Base-by-base conservation (phyloP, 2,888 invertebrate species). In the Cephus runcator region DNA sequence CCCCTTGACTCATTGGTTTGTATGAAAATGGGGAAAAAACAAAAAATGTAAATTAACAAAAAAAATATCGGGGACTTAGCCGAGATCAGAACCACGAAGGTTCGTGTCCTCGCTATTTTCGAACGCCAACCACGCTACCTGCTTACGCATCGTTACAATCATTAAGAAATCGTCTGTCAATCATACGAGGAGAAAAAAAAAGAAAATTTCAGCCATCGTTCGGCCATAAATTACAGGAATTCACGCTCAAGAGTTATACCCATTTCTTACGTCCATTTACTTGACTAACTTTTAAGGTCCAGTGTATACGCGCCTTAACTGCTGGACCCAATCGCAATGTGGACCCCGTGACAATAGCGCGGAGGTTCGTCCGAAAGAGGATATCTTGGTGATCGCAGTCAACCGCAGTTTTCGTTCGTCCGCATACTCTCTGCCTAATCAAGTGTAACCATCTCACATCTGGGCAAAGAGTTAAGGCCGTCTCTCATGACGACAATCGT, bases 401-500 rank as follows among this genome's bases (percentile, higher is more conserved):
- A 34, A 71, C 71, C 33, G 71, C 71, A 33, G 71, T 31, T 71
- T 30, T 71, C 71, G 71, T 33, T 71, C 71, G 56, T 71, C 34
- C 31, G 71, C 71, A 71, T 71, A 71, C 71, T 71, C 34, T 71
- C 71, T 34, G 71, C 15, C 71, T 71, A 78, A 78, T 78, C 78
- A 75, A 78, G 34, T 78, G 76, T 78, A 76, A 78, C 75, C 75
- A 69, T 73, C 23, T 33, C 71, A 34, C 74, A 36, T 34, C 74
- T 36, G 74, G 35, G 74, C 71, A 71, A 71, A 71, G 71, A 71
- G 71, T 56, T 56, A 56, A 56, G 56, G 56, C 56, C 56, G 56
- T 56, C 9, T 56, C 23, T 56, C 23, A 23, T 56, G 56, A 56
- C 56, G 23, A 56, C 56, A 56, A 56, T 56, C 56, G 56, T 56